These are phyloP conservation scores for Diploptera punctata DNA, from an alignment of 2,888 invertebrate species.

Conservation along the genomic window DNA sequence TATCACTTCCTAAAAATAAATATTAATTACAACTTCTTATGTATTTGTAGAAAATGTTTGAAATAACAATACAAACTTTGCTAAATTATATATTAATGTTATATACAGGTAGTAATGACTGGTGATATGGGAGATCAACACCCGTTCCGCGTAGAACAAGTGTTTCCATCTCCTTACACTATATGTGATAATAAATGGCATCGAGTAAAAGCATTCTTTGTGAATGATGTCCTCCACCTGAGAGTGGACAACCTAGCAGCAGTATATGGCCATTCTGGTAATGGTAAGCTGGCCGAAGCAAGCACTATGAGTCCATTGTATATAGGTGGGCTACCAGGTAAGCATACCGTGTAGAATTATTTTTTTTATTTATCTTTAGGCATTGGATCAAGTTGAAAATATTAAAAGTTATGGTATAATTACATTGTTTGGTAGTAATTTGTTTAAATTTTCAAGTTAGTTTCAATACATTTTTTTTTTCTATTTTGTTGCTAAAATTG, in stretches of 20 bases:
- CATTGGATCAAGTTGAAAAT: no score
- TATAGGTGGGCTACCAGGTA: conserved; percentile 87
- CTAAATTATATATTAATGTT: neutral
- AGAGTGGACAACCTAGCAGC: conserved; percentile 71
- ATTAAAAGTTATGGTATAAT: no score
- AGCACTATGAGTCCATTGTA: conserved; percentile 70
- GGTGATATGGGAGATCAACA: conserved; percentile 69
- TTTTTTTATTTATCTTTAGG: no score
- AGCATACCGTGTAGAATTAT: no score
- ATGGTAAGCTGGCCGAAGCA: conserved; percentile 55
- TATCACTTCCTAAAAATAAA: no score
- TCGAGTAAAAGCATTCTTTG: conserved; percentile 74
- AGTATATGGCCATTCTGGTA: conserved; percentile 57
- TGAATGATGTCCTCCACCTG: conserved; percentile 72
- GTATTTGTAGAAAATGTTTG: no score
- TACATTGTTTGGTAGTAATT: no score
- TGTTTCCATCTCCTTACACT: conserved; percentile 67
- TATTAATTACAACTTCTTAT: no score
- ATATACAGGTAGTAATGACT: conserved; percentile 65
- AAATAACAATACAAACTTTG: no score
- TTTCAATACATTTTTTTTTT: no score
- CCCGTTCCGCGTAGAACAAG: conserved; percentile 69
- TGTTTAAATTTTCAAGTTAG: no score
- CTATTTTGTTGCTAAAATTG: no score
- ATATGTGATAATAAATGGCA: conserved; percentile 93